phyloP scores from a whole-genome alignment of 2,113 vertebrate species.

The Cottus gobio region DNA sequence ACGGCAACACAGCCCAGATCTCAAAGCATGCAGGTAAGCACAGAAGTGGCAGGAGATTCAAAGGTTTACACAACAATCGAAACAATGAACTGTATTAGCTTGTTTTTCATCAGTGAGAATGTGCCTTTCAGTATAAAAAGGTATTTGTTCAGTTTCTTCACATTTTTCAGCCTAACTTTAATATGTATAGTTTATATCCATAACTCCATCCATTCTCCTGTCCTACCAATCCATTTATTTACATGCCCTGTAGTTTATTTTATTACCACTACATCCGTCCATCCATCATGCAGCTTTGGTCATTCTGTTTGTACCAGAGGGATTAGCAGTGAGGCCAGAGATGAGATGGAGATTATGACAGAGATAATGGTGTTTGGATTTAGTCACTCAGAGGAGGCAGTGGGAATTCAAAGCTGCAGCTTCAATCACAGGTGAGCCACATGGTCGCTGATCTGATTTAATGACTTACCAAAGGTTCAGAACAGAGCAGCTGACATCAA shows the following conservation, averaged over 20 bases:
- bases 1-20: constrained; percentile 24
- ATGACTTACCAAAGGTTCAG: constrained; percentile 8
- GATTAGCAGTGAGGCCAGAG: constrained; percentile 67
- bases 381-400: constrained; percentile 50
- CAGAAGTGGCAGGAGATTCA: neutral
- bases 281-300: constrained; percentile 42
- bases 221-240: neutral
- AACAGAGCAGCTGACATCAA: constrained; percentile 21
- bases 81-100: neutral
- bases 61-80: neutral
- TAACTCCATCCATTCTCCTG: neutral
- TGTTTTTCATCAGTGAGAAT: neutral
- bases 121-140: neutral
- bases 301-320: constrained; percentile 43
- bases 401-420: constrained; percentile 43
- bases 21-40: constrained; percentile 22
- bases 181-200: neutral
- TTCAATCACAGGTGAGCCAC: constrained; percentile 67
- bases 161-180: neutral
- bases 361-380: constrained; percentile 76
- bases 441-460: constrained; percentile 50
- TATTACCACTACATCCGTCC: constrained; percentile 3
- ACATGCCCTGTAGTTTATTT: neutral
- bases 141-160: neutral
- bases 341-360: constrained; percentile 75